Evolutionary conservation across 1,140 invertebrate genomes (phyloP), one percentile per base, ranked within the genome.

Genomic region (Aphaenogaster rudis): DNA sequence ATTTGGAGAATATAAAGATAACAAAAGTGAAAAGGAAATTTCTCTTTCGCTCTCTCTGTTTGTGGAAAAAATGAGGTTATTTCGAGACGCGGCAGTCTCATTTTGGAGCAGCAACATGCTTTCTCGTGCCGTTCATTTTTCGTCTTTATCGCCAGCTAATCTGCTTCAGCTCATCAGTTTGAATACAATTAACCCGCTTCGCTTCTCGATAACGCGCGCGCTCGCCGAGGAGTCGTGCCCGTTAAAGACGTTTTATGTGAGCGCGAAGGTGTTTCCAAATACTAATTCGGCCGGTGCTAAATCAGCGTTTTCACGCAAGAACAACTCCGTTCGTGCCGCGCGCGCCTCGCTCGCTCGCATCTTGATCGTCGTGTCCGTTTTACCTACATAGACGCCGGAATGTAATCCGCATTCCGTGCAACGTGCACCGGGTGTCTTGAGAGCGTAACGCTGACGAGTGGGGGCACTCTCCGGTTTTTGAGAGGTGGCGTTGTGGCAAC

Each of bases 391-490:
- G 64, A 88, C 84, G 71, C 54, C 72, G 81, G 69, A 86, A 86
- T 82, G 78, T 88, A 88, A 91, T 90, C 87, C 61, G 90, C 90
- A 92, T 92, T 92, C 90, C 90, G 77, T 33, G 72, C 76, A 59
- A 72, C 59, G 79, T 15, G 59, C 79, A 84, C 74, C 64, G 79
- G 82, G 86, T 82, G 86, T 86, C 84, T 42, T 59, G 69, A 84
- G 67, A 89, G 71, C 82, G 48, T 15, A 52, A 9, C 52, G 42
- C 54, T 28, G 86, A 84, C 88, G 74, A 79, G 82, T 81, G 28
- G 42, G n/a, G 3, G 17, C 11, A 7, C 36, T 64, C 78, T 21
- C 21, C 48, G 63, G 21, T 42, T 76, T 76, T 84, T 8, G 15
- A 45, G 42, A 36, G 21, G 13, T 13, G 54, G 52, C 36, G 79